Evolutionary conservation across 2,888 invertebrate species (phyloP).

Genomic region (Drosophila atripex): DNA sequence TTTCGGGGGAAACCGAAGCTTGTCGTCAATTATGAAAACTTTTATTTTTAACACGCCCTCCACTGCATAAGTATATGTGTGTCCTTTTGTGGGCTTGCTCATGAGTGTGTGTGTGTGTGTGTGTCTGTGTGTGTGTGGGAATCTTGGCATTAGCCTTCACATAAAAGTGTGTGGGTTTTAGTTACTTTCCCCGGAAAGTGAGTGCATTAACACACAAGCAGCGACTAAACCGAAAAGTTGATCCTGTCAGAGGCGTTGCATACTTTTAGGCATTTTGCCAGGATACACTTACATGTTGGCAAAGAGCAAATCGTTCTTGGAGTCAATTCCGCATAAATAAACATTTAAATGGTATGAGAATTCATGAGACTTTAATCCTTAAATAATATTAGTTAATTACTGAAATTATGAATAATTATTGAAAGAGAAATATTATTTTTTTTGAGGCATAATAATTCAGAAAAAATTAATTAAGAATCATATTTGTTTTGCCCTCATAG

Average conservation of each 20-base stretch:
- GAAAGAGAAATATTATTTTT: too few species aligned
- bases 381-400: too few species aligned
- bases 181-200: constrained; percentile 59
- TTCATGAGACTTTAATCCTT: too few species aligned
- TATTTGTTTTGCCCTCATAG: too few species aligned
- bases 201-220: constrained; percentile 9
- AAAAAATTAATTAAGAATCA: too few species aligned
- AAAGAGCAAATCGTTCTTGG: too few species aligned
- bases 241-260: constrained; percentile 54
- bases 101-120: constrained; percentile 12
- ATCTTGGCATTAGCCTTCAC: constrained; percentile 4
- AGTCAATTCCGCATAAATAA: too few species aligned
- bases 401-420: too few species aligned
- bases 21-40: constrained; percentile 75
- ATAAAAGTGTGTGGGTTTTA: constrained; percentile 18
- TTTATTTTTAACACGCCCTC: constrained; percentile 55
- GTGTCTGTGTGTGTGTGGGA: constrained; percentile 10
- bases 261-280: constrained; percentile 26
- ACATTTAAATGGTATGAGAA: too few species aligned
- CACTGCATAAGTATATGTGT: constrained; percentile 3
- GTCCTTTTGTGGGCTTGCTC: constrained; percentile 1
- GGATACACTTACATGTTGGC: constrained; percentile 1
- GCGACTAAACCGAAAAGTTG: constrained; percentile 48
- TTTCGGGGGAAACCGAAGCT: constrained; percentile 39
- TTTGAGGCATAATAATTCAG: too few species aligned